These are phyloP conservation scores for Mellilla xanthometata DNA, from an alignment of 2,888 invertebrate genomes.

Conservation along the genomic window DNA sequence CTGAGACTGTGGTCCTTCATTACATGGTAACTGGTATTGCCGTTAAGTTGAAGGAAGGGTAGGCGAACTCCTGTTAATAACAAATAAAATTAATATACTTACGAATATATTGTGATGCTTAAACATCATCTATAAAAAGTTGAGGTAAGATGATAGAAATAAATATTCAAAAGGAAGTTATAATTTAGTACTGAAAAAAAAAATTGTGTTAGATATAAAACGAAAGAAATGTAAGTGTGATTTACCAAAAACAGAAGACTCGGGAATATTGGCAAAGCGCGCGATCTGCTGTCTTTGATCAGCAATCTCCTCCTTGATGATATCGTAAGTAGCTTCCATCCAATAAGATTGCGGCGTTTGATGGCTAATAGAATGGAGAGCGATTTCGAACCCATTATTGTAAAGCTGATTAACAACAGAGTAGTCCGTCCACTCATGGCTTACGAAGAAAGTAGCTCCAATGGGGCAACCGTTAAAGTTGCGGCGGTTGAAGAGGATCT, in stretches of 20 bases:
- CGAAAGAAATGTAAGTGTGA: no score
- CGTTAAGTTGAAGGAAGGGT: constrained; percentile 82
- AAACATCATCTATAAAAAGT: no score
- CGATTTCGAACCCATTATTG: constrained; percentile 84
- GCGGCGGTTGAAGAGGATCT: constrained; percentile 68
- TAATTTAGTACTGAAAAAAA: no score
- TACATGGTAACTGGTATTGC: constrained; percentile 82
- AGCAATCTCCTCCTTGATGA: constrained; percentile 80
- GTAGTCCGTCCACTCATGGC: constrained; percentile 89
- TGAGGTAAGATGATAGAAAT: no score
- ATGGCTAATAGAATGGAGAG: constrained; percentile 86
- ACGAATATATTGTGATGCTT: no score
- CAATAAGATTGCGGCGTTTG: constrained; percentile 80
- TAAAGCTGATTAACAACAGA: constrained; percentile 83
- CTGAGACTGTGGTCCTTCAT: constrained; percentile 70
- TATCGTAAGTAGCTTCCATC: constrained; percentile 76
- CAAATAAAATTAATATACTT: no score
- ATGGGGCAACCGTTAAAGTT: constrained; percentile 86
- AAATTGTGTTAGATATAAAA: no score
- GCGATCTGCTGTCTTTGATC: constrained; percentile 79
- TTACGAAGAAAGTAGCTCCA: constrained; percentile 86
- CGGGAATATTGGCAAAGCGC: constrained; percentile 79
- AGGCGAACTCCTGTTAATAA: constrained; percentile 66
- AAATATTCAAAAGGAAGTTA: no score
- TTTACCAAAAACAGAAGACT: constrained; percentile 56